Evolutionary conservation across 2,888 invertebrate species (phyloP), one percentile per base, ranked within the genome.

Genomic region (Prosopocoilus inquinatus): DNA sequence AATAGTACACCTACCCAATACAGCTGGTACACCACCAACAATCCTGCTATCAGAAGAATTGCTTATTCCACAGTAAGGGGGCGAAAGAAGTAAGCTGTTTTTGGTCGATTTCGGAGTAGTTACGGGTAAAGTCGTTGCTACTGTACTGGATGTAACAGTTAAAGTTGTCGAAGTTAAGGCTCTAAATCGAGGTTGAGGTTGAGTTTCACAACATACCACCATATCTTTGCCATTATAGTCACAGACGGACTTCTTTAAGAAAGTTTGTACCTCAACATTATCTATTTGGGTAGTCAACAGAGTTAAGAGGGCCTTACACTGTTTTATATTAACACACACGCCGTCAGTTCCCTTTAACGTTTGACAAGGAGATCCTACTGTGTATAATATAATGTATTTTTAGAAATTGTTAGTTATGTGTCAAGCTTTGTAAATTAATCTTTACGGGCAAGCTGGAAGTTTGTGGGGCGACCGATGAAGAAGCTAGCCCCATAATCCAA

Each of bases 1-100:
- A 2, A n/a, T 9, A 43, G n/a, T 13, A 9, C 12, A 12, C 73
- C 76, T 72, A 86, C 87, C 86, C 57, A 84, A 75, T 47, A 80
- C 77, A 3, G 90, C 87, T 8, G 84, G 80, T 0, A 81, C 74
- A 0, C 93, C 93, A 5, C 89, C 90, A 1, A 93, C 90, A 1
- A 92, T 84, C 63, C 87, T 81, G 32, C 79, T 78, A 65, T 82
- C 81, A 0, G 80, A 69, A 0, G 78, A 77, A 59, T 83, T 81
- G 39, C 82, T 84, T 48, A 76, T 67, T 0, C 91, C 91, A 64
- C 91, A 91, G 0, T 83, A 73, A 0, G 84, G 70, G 64, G 78
- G 49, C 66, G 79, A 63, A 11, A 59, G 78, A 59, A 70, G 68
- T 15, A 32, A 3, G 16, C 11, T 32, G 9, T 28, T 34, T 9